A percentile compares a stretch with the other conserved stretches of the same genome.
Conservation (phyloP, 35 echinoderm and acorn worm genomes). For the Anneissia japonica region DNA sequence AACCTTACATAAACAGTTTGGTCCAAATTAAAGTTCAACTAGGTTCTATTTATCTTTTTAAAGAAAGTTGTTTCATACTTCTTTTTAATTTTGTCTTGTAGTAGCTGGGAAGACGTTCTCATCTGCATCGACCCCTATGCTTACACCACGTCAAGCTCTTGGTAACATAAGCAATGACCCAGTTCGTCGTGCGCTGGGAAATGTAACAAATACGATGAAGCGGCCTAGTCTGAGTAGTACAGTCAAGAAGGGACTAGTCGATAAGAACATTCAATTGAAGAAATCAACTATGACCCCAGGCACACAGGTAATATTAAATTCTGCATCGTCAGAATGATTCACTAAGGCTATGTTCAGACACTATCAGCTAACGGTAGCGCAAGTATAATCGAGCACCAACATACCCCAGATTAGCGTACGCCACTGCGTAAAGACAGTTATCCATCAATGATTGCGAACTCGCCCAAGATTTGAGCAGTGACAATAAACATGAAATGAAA, state of each 20-base stretch:
- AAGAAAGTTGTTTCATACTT: not conserved
- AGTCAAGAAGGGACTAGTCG: not conserved
- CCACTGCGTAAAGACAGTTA: no score
- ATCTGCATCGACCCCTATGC: not conserved
- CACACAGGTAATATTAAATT: not conserved
- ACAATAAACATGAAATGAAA: no score
- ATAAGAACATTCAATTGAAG: not conserved
- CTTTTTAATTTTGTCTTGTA: not conserved
- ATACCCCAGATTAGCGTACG: no score
- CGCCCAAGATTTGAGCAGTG: no score
- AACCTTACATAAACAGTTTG: no score
- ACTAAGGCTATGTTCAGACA: no score
- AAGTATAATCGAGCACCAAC: no score
- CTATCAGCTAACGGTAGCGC: no score
- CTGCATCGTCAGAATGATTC: not conserved
- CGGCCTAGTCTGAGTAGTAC: not conserved
- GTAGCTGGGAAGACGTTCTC: not conserved
- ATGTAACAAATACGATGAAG: not conserved
- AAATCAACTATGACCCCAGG: not conserved
- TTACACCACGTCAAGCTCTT: not conserved
- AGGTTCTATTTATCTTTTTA: no score
- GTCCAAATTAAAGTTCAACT: no score
- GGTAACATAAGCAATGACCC: not conserved
- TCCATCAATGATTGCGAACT: no score
- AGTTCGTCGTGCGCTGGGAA: no score